Conservation (phyloP, 2,888 invertebrate species). For the Tryphoninae sp. region DNA sequence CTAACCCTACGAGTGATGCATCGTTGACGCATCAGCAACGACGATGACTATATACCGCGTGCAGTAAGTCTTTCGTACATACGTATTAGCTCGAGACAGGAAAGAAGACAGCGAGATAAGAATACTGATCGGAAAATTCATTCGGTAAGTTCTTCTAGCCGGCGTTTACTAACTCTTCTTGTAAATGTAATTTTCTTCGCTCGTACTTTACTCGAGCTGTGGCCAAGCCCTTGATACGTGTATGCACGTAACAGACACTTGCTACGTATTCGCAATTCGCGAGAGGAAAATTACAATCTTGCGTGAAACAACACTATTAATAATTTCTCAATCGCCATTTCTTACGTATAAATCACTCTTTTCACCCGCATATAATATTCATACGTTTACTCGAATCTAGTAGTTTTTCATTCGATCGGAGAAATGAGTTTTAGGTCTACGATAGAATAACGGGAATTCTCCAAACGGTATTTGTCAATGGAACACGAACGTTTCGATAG, state of each 20-base stretch:
- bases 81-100: constrained; percentile 20
- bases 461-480: constrained; percentile 1
- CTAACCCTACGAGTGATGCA: constrained; percentile 48
- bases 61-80: constrained; percentile 17
- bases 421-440: constrained; percentile 28
- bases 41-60: constrained; percentile 4
- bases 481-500: background rate
- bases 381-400: too few species aligned
- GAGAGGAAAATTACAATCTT: too few species aligned
- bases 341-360: too few species aligned
- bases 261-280: too few species aligned
- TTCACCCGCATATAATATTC: too few species aligned
- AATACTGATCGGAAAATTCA: constrained; percentile 50
- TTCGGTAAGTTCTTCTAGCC: constrained; percentile 20
- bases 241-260: too few species aligned
- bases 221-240: too few species aligned
- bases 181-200: constrained; percentile 15
- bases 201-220: too few species aligned
- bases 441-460: constrained; percentile 37
- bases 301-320: too few species aligned
- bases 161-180: constrained; percentile 14
- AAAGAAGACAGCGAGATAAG: constrained; percentile 16
- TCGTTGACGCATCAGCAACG: constrained; percentile 49
- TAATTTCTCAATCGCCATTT: too few species aligned
- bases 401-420: background rate